Base-by-base conservation (phyloP, 1,140 invertebrate species). In the Zaprionus tsacasi region DNA sequence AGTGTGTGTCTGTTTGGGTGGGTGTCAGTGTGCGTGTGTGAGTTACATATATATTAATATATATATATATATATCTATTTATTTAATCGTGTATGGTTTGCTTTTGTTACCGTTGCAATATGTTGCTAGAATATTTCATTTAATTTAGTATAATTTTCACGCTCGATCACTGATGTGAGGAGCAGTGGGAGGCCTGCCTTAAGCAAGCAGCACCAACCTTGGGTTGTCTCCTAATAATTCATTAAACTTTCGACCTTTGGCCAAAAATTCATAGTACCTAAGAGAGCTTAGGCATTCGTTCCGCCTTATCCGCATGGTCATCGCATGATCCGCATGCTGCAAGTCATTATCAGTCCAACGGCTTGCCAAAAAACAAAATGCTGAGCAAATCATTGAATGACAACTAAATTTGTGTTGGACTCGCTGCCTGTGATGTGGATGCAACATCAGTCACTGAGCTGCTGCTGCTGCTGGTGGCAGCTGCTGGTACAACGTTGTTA, bases 321-420 rank as follows among this genome's bases (percentile, higher is more conserved):
- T 40, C 40, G 6, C n/a, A 4, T 7, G 40, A 43, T 43, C 40
- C 6, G n/a, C 17, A 48, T 48, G 11, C 17, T 38, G 48, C 11
- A 21, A 45, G 56, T 52, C 43, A 55, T 70, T 48, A 89, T 88
- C 76, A 89, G 75, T 91, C 74, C 60, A 91, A 61, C 63, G 85
- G 78, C 68, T 91, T 91, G 58, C 91, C 91, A 74, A 91, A 91
- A 88, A 91, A 91, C 55, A 91, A 88, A 86, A 91, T 91, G 81
- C 82, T 91, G 65, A 91, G 81, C 90, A 91, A 91, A 86, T 91
- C 90, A 77, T 91, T 91, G 69, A 91, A 91, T 78, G 91, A 91
- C 85, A 91, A 91, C 91, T 91, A 91, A 78, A 91, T 91, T 78
- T 91, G 91, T 76, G 82, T 90, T 45, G 90, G 78, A 78, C 78